Evolutionary conservation across 2,113 vertebrate genomes (phyloP).

Genomic region (Petroica traversi): DNA sequence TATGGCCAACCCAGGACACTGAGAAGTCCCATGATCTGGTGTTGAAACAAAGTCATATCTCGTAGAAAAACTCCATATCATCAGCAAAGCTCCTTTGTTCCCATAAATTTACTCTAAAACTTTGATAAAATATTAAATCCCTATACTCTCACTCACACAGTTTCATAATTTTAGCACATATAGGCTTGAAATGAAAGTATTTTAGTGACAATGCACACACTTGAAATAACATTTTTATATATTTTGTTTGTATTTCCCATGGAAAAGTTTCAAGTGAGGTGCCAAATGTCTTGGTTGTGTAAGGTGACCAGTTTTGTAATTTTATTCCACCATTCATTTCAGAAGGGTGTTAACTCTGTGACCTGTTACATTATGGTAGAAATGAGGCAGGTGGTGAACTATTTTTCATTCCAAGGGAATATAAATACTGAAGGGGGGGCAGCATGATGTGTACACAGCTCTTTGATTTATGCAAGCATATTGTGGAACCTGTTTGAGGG

Average conservation of each 20-base stretch:
- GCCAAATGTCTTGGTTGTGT: background rate
- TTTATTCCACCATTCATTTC: slow-evolving; percentile 19
- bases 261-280: background rate
- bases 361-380: slow-evolving; percentile 50
- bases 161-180: background rate
- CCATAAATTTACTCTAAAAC: background rate
- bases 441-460: background rate
- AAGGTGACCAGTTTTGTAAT: background rate
- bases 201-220: background rate
- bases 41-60: background rate
- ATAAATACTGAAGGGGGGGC: slow-evolving; percentile 60
- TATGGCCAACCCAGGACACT: too few relatives aligned
- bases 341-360: slow-evolving; percentile 6
- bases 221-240: background rate
- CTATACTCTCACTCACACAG: background rate
- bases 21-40: background rate
- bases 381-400: slow-evolving; percentile 61
- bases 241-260: background rate
- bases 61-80: background rate
- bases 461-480: slow-evolving; percentile 55
- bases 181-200: background rate
- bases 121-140: background rate
- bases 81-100: background rate
- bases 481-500: slow-evolving; percentile 22
- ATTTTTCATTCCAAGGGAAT: slow-evolving; percentile 43